phyloP scores from a whole-genome alignment of 2,113 vertebrate genomes.

The Burhinus oedicnemus region DNA sequence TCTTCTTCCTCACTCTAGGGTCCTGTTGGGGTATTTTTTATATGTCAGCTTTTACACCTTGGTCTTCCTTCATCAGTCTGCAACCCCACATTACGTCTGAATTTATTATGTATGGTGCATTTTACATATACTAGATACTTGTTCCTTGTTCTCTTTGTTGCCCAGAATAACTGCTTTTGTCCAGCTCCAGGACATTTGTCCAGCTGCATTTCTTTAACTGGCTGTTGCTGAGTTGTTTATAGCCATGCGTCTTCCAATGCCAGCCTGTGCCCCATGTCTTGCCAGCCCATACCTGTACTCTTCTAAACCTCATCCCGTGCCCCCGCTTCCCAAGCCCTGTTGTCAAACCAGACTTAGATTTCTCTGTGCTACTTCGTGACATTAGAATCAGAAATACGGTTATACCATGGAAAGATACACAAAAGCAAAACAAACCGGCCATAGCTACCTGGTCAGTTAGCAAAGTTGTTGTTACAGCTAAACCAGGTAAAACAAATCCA shows the following conservation, averaged over 20 bases:
- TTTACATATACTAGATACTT: background rate
- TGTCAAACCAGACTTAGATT: background rate
- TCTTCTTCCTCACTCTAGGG: background rate
- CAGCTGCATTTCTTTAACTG: background rate
- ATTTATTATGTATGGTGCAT: background rate
- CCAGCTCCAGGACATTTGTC: background rate
- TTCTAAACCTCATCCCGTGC: background rate
- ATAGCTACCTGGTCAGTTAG: background rate
- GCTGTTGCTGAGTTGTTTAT: background rate
- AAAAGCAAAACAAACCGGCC: background rate
- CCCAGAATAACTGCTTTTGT: background rate
- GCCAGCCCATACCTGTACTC: background rate
- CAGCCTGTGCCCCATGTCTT: background rate
- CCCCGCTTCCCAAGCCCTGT: background rate
- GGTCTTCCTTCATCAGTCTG: background rate
- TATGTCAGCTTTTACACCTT: background rate
- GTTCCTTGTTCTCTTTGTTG: background rate
- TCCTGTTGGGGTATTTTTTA: background rate
- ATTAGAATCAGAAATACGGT: background rate
- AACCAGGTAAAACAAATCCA: background rate
- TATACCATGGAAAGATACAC: background rate
- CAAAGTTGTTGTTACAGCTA: background rate
- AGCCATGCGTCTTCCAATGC: background rate
- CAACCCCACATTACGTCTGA: background rate
- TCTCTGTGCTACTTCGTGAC: background rate